Evolutionary conservation across 2,797 vertebrate species (phyloP), one percentile per base, ranked within the genome.

Genomic region (Acestrorhynchus altus): DNA sequence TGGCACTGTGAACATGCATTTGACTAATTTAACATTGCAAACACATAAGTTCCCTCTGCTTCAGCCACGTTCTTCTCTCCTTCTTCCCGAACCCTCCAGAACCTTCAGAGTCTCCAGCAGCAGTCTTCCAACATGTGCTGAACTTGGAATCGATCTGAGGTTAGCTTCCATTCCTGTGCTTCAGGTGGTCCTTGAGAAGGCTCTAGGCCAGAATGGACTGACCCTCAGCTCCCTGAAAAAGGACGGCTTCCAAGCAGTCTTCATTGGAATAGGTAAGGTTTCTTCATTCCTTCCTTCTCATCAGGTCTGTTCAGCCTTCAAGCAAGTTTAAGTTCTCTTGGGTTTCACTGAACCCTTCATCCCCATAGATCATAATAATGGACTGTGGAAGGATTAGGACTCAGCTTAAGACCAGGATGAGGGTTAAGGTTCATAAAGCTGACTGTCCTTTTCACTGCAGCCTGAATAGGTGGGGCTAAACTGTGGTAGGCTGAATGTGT

Each of bases 211-310:
- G 18, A 74, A 80, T 1, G 82, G 78, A 16, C 65, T 80, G 78
- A 78, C 59, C 64, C 16, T 80, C 56, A 66, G 69, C 71, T 80
- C 78, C 13, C 75, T 80, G 78, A 80, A 71, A 31, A 71, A 80
- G 18, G 59, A 71, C 24, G 77, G 72, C 15, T 72, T 72, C 44
- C 44, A 47, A 13, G 44, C 44, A 16, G 12, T 47, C 44, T 47
- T 47, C 44, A 47, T 47, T 15, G 44, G 12, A 1, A 47, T 16
- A 2, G 44, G 15, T 16, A 2, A 47, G 15, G 44, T 15, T 59
- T 5, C 31, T 40, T 67, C 24, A 66, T 1, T 15, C 12, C 8
- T 2, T 52, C 22, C 20, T 79, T 46, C 79, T 76, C 31, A 39
- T 74, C 56, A n/a, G n/a, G n/a, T 75, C 76, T 54, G 69, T 78